Conservation (phyloP, 2,888 invertebrate genomes). For the Xestia rhomboidea region DNA sequence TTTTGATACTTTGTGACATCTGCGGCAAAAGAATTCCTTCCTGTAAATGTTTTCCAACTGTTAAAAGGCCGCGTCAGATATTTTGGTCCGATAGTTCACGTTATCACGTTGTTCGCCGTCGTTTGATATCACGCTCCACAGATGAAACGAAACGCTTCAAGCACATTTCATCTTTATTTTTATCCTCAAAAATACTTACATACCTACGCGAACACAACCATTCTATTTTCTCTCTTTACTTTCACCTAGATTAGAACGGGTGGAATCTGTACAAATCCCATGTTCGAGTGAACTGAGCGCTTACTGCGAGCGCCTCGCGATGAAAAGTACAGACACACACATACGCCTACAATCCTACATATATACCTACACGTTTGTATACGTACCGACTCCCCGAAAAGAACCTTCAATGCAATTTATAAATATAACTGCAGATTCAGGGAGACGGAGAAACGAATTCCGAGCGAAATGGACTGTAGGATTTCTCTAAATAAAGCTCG, state of each 20-base stretch:
- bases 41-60: conserved; percentile 30
- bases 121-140: conserved; percentile 50
- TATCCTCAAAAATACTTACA: conserved; percentile 37
- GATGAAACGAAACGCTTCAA: conserved; percentile 46
- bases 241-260: conserved; percentile 58
- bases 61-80: conserved; percentile 30
- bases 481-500: conserved; percentile 38
- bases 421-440: conserved; percentile 64
- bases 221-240: conserved; percentile 58
- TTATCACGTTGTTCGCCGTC: conserved; percentile 44
- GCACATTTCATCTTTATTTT: conserved; percentile 53
- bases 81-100: conserved; percentile 35
- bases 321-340: conserved; percentile 49
- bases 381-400: conserved; percentile 43
- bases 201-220: conserved; percentile 25
- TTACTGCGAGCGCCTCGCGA: conserved; percentile 45
- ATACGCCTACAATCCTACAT: conserved; percentile 10
- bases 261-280: conserved; percentile 63
- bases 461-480: conserved; percentile 45
- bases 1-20: conserved; percentile 27
- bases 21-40: conserved; percentile 31
- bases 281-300: conserved; percentile 38
- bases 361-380: conserved; percentile 12
- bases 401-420: conserved; percentile 60
- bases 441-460: conserved; percentile 42